Evolutionary conservation across 2,888 invertebrate genomes (phyloP).

Genomic region (Cantharis lateralis): DNA sequence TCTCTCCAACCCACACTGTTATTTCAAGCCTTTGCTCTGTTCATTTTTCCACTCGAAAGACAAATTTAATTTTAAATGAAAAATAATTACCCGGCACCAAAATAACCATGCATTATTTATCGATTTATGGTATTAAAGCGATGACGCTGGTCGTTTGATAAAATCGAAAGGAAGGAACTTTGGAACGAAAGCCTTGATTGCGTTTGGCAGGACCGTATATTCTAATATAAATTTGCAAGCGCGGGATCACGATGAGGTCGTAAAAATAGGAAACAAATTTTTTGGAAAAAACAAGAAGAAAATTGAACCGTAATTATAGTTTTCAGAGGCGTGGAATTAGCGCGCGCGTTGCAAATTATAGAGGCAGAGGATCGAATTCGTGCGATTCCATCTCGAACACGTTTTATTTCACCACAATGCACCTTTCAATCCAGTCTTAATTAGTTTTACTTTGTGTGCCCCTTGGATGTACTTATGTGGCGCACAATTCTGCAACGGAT

Average conservation of each 20-base stretch:
- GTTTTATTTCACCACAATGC: conserved; percentile 47
- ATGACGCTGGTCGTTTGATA: not conserved
- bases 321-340: conserved; percentile 47
- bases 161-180: not conserved
- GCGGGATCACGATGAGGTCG: not conserved
- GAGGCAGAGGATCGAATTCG: conserved; percentile 41
- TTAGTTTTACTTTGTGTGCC: conserved; percentile 39
- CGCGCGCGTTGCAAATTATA: conserved; percentile 49
- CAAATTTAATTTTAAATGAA: not conserved
- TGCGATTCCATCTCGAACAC: conserved; percentile 50
- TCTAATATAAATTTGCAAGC: not conserved
- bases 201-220: not conserved
- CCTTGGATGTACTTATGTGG: conserved; percentile 18
- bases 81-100: not conserved
- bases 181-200: not conserved
- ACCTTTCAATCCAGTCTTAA: conserved; percentile 48
- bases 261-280: not conserved
- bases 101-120: not conserved
- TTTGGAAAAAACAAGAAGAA: conserved; percentile 25
- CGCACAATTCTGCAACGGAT: conserved; percentile 12
- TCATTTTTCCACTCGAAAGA: not conserved
- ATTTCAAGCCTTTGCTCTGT: not conserved
- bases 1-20: not conserved
- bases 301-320: conserved; percentile 45
- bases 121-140: not conserved